Evolutionary conservation across 2,797 vertebrate species (phyloP).

Genomic region (Phrynocephalus vlangalii): DNA sequence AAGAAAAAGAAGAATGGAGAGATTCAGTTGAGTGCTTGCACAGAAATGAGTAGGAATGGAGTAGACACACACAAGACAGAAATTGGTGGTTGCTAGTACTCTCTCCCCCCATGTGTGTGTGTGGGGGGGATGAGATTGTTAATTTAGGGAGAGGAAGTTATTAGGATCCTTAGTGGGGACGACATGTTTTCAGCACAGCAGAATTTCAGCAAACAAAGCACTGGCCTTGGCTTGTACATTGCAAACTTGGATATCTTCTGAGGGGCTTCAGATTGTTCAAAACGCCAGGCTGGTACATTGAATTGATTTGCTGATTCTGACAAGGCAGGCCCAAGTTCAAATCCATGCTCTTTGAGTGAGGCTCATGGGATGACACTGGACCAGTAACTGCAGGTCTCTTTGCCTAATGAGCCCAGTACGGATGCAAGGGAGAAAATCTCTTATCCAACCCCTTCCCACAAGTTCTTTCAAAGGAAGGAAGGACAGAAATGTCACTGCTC

Average conservation of each 20-base stretch:
- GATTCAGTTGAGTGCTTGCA: neutral
- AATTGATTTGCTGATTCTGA: neutral
- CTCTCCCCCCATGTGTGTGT: too few relatives aligned
- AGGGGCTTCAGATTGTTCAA: neutral
- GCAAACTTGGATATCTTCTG: neutral
- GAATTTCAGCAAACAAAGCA: neutral
- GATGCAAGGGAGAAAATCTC: neutral
- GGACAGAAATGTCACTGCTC: neutral
- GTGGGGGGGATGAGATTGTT: too few relatives aligned
- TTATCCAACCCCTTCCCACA: neutral
- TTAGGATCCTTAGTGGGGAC: neutral
- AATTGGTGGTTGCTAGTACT: neutral
- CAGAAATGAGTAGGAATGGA: neutral
- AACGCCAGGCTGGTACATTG: neutral
- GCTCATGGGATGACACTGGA: neutral
- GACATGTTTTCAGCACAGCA: neutral
- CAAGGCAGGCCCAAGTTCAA: neutral
- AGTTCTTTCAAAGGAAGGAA: neutral
- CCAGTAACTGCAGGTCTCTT: too few relatives aligned
- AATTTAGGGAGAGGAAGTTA: neutral
- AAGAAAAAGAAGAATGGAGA: neutral
- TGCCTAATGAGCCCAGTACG: neutral
- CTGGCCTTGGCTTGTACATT: neutral
- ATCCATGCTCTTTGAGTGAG: neutral
- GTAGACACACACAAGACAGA: neutral